Percentiles rank a stretch among this genome's conserved stretches.
Evolutionary conservation across 1,140 invertebrate species (phyloP).

Genomic region (Aradophagus sp.): DNA sequence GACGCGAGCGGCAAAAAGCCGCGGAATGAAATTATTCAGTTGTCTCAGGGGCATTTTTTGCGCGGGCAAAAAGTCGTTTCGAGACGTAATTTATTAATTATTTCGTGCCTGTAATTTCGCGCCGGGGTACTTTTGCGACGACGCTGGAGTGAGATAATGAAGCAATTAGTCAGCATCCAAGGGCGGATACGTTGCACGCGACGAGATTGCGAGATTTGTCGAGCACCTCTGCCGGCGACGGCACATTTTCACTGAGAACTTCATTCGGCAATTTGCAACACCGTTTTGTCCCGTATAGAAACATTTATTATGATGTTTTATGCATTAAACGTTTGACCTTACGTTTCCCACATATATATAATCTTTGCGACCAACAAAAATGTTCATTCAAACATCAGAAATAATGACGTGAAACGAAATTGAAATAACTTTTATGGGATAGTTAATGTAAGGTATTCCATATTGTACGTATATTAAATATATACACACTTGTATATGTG

Average conservation of each 20-base stretch:
- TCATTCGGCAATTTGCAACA: conserved; percentile 5
- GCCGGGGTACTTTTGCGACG: conserved; percentile 30
- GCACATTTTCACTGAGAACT: conserved; percentile 10
- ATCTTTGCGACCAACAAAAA: too few relatives aligned
- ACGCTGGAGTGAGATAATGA: conserved; percentile 43
- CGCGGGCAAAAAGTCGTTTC: conserved; percentile 27
- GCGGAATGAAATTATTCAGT: conserved; percentile 21
- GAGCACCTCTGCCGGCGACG: conserved; percentile 24
- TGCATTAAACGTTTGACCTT: too few relatives aligned
- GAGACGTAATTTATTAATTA: conserved; percentile 46
- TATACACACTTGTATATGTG: too few relatives aligned
- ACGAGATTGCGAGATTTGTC: conserved; percentile 46
- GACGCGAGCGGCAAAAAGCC: conserved; percentile 8
- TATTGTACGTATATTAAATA: too few relatives aligned
- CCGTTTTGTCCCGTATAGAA: conserved; percentile 2
- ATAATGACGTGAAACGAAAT: too few relatives aligned
- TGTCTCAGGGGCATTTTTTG: conserved; percentile 13
- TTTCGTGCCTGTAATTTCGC: conserved; percentile 45
- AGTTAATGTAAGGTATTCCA: too few relatives aligned
- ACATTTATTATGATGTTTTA: background rate
- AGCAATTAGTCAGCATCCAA: conserved; percentile 51
- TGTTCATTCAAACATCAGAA: too few relatives aligned
- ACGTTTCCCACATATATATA: too few relatives aligned
- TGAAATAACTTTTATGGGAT: too few relatives aligned
- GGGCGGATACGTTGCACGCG: conserved; percentile 44